Evolutionary conservation across 2,888 invertebrate species (phyloP).

Genomic region (Carcina quercana): DNA sequence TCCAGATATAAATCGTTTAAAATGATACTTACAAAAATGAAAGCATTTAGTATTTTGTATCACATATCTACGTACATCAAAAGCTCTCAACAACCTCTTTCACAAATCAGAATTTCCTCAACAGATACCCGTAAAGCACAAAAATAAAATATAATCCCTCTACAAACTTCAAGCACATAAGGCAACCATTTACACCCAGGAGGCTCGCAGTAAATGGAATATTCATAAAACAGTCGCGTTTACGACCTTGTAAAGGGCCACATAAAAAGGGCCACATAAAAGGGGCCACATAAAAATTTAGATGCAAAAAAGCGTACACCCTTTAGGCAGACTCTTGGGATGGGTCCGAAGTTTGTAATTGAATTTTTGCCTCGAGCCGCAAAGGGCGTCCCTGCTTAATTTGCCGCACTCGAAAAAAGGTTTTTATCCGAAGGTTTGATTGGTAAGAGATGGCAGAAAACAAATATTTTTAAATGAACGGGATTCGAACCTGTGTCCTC

Average conservation of each 20-base stretch:
- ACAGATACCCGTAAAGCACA: too few species aligned
- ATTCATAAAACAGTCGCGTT: constrained; percentile 69
- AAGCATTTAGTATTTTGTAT: too few species aligned
- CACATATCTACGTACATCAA: too few species aligned
- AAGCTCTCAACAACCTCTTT: too few species aligned
- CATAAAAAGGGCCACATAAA: too few species aligned
- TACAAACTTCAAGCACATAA: constrained; percentile 9
- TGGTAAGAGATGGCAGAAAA: constrained; percentile 1
- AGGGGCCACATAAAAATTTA: constrained; percentile 71
- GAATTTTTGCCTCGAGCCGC: constrained; percentile 73
- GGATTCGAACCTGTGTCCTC: too few species aligned
- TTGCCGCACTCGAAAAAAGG: constrained; percentile 61
- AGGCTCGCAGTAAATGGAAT: constrained; percentile 60
- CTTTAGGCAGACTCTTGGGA: constrained; percentile 67
- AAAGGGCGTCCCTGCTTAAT: constrained; percentile 69
- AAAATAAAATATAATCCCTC: too few species aligned
- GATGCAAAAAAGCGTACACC: constrained; percentile 55
- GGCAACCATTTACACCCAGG: constrained; percentile 24
- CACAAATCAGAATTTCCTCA: too few species aligned
- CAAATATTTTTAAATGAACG: too few species aligned
- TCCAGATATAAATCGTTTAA: too few species aligned
- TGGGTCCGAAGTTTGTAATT: constrained; percentile 69
- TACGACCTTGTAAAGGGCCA: constrained; percentile 69
- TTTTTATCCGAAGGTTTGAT: constrained; percentile 26
- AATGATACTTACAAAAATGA: too few species aligned